Evolutionary conservation across 2,113 vertebrate species (phyloP), one percentile per base, ranked within the genome.

Genomic region (Lampris megalopsis): DNA sequence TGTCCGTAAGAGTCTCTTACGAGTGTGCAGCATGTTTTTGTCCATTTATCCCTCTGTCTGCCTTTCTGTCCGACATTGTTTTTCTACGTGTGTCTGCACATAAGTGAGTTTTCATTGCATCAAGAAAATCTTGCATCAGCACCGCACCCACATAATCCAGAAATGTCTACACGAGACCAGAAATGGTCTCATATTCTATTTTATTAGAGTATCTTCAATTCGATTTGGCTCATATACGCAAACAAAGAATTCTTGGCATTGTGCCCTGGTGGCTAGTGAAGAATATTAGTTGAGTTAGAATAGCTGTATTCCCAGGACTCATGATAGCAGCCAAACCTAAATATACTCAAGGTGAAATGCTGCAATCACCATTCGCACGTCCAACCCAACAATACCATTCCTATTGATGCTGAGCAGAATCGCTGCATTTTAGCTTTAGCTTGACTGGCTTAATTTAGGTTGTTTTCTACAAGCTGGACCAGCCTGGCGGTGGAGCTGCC

Each of bases 201-300:
- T 63, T 62, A 40, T 71, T 35, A n/a, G 53, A 38, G 41, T 65
- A 11, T 62, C 79, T 81, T 82, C 79, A 86, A 68, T 89, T 90
- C 88, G 71, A 57, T 87, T 80, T 85, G 77, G 85, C 84, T 90
- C 87, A 87, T 64, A 74, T 60, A 45, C 75, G 49, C 77, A 84
- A 79, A 89, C 86, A 80, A 78, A 73, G 71, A 47, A 53, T 48
- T 83, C 68, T 41, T 9, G 24, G 48, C 6, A 1, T 71, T 79
- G 62, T 57, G 47, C 59, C 59, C 10, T 7, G 35, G 49, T 65
- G 56, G 75, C 63, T 41, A 69, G 48, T 75, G 49, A 50, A 54
- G n/a, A 76, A 74, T 68, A 69, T 10, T 41, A 38, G 24, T 24
- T 24, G 24, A 24, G 24, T 24, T 24, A 24, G 24, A 24, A 24